Evolutionary conservation across 2,888 invertebrate genomes (phyloP), one percentile per base, ranked within the genome.

Genomic region (Xylota sylvarum): DNA sequence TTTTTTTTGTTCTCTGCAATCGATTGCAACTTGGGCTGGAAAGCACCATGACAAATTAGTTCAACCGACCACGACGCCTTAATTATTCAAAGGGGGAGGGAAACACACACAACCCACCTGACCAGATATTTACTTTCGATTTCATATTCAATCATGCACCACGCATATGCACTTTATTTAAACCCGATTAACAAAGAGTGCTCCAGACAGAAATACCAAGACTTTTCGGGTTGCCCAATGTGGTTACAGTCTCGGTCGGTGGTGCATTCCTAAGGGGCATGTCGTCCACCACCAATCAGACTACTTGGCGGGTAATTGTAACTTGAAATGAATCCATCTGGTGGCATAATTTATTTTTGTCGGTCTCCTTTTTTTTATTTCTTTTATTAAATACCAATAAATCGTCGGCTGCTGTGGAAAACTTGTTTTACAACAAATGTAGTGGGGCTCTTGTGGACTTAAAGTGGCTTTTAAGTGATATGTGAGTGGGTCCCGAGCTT

Each of bases 91-190:
- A 40, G 32, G 40, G 50, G 67, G 55, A 3, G 67, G 23, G 4
- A 27, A 52, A 43, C 40, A 40, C 40, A 27, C 30, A n/a, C 50
- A 78, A 72, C 58, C 78, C 50, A 78, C 82, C 67, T 52, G 64
- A 82, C 50, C 55, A 77, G 62, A n/a, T 73, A 50, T 74, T 82
- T 43, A 82, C 82, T 82, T 77, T 82, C 78, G 52, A 58, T 82
- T 72, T 72, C 78, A 58, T 23, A 52, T 77, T 78, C 64, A 64
- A 65, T 78, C 77, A 77, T 62, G 62, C 60, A 46, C 27, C 27
- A 37, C 19, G 52, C 62, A 50, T 23, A 23, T 30, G 69, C 30
- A 55, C 17, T 62, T 64, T 37, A 12, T 14, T 62, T 70, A 62
- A 81, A 76, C 81, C 58, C 62, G 76, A 77, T 76, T 77, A 30